Percentiles rank a stretch among this genome's conserved stretches.
phyloP scores from a whole-genome alignment of 2,888 invertebrate species.

The Ophion obscuratus region DNA sequence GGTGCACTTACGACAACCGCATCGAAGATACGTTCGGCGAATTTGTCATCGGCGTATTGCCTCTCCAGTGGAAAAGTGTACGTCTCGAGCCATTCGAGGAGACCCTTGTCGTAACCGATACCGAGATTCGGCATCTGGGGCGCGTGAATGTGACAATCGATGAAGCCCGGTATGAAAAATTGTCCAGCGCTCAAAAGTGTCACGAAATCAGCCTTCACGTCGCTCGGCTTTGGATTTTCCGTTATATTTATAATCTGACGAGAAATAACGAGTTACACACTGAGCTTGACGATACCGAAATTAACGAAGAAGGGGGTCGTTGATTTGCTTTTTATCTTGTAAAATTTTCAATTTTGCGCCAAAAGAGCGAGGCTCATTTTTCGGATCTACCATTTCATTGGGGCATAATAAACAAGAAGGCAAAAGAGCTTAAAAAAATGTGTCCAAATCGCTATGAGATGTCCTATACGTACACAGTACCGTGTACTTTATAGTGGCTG shows the following conservation, averaged over 20 bases:
- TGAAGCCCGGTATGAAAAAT: conserved; percentile 94
- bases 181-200: conserved; percentile 83
- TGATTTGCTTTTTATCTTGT: background rate
- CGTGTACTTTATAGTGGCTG: background rate
- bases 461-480: background rate
- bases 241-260: conserved; percentile 74
- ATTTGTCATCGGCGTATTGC: conserved; percentile 88
- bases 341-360: background rate
- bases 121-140: conserved; percentile 95
- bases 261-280: background rate
- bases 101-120: conserved; percentile 90
- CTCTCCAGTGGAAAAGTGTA: conserved; percentile 95
- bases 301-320: too few species aligned
- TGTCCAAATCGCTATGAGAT: background rate
- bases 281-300: background rate
- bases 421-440: too few species aligned
- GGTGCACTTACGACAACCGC: conserved; percentile 90
- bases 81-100: conserved; percentile 93
- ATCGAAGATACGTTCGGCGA: conserved; percentile 89
- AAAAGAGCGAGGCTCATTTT: background rate
- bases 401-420: too few species aligned
- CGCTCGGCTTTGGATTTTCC: conserved; percentile 68
- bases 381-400: too few species aligned
- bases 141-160: conserved; percentile 96
- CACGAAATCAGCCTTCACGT: conserved; percentile 65